Percentiles rank a stretch among this genome's conserved stretches.
Evolutionary conservation across 2,888 invertebrate genomes (phyloP).

Genomic region (Drosophila formosana): DNA sequence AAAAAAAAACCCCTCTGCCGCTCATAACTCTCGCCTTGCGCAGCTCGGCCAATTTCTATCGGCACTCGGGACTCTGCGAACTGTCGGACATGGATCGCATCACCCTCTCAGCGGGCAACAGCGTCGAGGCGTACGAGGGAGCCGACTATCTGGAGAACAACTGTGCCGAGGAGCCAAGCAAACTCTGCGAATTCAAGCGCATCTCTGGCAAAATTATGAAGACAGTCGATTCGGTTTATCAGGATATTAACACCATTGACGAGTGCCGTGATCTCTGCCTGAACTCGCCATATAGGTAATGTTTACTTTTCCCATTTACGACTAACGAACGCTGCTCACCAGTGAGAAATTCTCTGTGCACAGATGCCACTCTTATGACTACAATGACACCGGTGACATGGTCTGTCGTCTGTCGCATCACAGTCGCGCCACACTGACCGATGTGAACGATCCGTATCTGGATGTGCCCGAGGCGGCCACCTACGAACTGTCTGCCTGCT

Average conservation of each 20-base stretch:
- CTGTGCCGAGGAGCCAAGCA: conserved; percentile 97
- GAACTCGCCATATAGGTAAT: conserved; percentile 92
- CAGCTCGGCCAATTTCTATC: conserved; percentile 96
- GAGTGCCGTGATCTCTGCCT: conserved; percentile 95
- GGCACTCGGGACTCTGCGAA: conserved; percentile 94
- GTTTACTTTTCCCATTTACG: not conserved
- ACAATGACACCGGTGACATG: conserved; percentile 96
- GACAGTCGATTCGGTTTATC: conserved; percentile 96
- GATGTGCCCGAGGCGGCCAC: conserved; percentile 96
- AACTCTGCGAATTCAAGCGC: conserved; percentile 96
- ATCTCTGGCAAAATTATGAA: conserved; percentile 94
- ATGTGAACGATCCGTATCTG: conserved; percentile 95
- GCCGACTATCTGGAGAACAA: conserved; percentile 96
- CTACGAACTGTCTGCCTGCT: conserved; percentile 95
- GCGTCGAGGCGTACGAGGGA: conserved; percentile 90
- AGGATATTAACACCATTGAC: conserved; percentile 94
- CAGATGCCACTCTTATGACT: conserved; percentile 97
- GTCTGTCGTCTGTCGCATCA: conserved; percentile 97
- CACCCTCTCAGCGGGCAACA: conserved; percentile 93
- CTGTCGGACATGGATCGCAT: conserved; percentile 97
- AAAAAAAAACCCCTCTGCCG: conserved; percentile 46
- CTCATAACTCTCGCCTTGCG: conserved; percentile 58
- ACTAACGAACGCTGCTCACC: conserved; percentile 36
- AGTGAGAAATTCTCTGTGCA: conserved; percentile 1
- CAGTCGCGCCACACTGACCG: conserved; percentile 93